Evolutionary conservation across 2,888 invertebrate genomes (phyloP).

Genomic region (Caenorhabditis becei): DNA sequence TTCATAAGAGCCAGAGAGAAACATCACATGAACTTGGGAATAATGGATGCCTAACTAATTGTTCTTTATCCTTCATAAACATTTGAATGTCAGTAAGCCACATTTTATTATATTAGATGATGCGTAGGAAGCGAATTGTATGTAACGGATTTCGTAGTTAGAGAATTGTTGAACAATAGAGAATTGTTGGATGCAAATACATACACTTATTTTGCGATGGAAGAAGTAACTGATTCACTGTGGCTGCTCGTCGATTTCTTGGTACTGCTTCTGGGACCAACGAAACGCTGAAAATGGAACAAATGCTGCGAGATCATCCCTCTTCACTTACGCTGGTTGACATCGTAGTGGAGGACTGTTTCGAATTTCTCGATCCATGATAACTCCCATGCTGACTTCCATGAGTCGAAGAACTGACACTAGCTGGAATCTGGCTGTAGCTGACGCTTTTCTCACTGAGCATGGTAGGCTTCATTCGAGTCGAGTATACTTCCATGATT

Average conservation of each 20-base stretch:
- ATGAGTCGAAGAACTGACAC: not conserved
- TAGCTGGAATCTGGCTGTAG: not conserved
- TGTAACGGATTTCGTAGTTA: not conserved
- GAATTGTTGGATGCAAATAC: not conserved
- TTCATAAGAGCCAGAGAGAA: slow-evolving; percentile 43
- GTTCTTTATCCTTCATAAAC: not conserved
- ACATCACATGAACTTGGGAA: not conserved
- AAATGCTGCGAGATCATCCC: not conserved
- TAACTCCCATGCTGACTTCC: not conserved
- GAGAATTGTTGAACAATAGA: not conserved
- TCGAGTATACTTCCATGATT: slow-evolving; percentile 39
- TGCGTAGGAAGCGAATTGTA: not conserved
- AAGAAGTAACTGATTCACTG: not conserved
- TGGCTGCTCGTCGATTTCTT: not conserved
- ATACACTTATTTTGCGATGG: not conserved
- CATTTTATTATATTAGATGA: not conserved
- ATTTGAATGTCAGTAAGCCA: not conserved
- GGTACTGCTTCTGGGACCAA: not conserved
- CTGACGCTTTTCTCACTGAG: not conserved
- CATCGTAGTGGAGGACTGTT: not conserved
- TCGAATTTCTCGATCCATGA: not conserved
- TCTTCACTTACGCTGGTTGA: not conserved
- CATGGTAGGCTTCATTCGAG: not conserved
- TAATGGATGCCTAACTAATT: not conserved
- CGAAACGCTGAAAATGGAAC: not conserved